Evolutionary conservation across 2,113 vertebrate genomes (phyloP), one percentile per base, ranked within the genome.

Genomic region (Lampris incognitus): DNA sequence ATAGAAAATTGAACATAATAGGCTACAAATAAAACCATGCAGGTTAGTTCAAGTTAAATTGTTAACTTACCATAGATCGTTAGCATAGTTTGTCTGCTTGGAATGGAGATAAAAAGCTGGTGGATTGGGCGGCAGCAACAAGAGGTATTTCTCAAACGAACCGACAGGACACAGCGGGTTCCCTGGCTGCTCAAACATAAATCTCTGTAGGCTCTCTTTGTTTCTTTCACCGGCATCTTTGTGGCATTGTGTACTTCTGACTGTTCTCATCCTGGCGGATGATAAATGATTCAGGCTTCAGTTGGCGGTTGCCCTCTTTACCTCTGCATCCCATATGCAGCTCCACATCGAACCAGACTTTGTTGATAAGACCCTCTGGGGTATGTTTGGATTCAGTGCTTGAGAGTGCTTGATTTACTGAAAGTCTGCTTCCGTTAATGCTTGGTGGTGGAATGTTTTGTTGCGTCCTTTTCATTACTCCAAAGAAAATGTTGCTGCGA

Each of bases 281-380:
- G 44, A 46, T 46, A 46, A 46, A 46, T 46, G 44, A 46, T 46
- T 46, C 44, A 46, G 44, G 44, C 44, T 46, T 46, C 44, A 46
- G 44, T 46, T 46, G 44, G 44, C 44, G 44, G 44, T 46, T 46
- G 44, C 44, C 44, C 44, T 46, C 44, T 46, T 46, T 46, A 7
- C 11, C 62, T 49, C 49, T 71, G n/a, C 62, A 1, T 40, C 62
- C 66, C 37, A 76, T 52, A 48, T 72, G 79, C 56, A 67, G n/a
- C 36, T 77, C 63, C 2, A 77, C 64, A 40, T 78, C 69, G 67
- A 74, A 78, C 74, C 80, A 82, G 37, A 73, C 74, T 38, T 77
- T 78, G 39, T 73, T 73, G 9, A 77, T 42, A 1, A 73, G 64
- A 13, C 64, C 58, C 8, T 9, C 58, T 24, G 24, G 1, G 69